Evolutionary conservation across 2,888 invertebrate genomes (phyloP).

Genomic region (Machimus rusticus): DNA sequence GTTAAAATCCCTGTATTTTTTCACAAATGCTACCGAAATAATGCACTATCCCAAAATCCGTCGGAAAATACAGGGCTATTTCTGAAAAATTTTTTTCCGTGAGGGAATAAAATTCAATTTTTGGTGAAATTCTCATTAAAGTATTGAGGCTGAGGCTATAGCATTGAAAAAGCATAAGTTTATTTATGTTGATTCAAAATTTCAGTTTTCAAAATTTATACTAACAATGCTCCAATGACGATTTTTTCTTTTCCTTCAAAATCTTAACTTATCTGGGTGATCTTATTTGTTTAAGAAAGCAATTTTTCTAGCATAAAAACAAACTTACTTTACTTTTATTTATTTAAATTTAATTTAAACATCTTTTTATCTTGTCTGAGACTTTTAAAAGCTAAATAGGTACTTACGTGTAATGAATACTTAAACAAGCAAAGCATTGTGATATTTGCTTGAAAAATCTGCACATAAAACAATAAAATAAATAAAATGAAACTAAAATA

Average conservation of each 20-base stretch:
- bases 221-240: neutral
- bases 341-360: neutral
- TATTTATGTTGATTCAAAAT: neutral
- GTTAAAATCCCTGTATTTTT: no score
- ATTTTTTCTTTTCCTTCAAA: neutral
- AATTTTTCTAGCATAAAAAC: neutral
- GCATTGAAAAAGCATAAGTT: neutral
- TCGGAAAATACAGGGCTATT: no score
- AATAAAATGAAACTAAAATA: neutral
- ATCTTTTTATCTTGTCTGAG: neutral
- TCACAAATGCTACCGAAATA: no score
- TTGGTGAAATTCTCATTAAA: neutral
- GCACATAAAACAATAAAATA: neutral
- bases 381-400: neutral
- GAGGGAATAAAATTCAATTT: neutral
- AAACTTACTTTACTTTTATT: neutral
- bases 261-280: neutral
- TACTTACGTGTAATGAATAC: constrained; percentile 46
- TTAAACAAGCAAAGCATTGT: neutral
- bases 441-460: neutral
- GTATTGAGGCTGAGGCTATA: no score
- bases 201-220: no score
- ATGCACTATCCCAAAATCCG: no score
- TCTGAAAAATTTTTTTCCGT: no score
- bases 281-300: neutral